Percentiles rank a stretch among this genome's conserved stretches.
Conservation (phyloP, 2,797 vertebrate species). For the Hemitrygon akajei region DNA sequence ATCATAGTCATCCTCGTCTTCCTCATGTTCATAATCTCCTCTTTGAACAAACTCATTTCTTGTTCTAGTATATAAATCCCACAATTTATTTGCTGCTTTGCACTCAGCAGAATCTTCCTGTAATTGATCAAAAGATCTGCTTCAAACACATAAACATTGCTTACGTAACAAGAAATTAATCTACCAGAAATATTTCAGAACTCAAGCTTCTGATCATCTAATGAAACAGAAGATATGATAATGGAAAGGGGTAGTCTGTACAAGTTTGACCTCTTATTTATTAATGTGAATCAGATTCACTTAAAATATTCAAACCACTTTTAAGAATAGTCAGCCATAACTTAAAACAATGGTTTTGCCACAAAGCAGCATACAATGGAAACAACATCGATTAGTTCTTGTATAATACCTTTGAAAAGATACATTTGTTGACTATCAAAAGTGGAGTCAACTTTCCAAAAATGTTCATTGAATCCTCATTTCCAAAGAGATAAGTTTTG, state of each 20-base stretch:
- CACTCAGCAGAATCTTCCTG: slow-evolving; percentile 88
- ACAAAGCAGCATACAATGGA: too few species aligned
- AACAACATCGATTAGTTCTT: too few species aligned
- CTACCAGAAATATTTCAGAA: not conserved
- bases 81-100: slow-evolving; percentile 91
- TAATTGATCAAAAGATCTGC: slow-evolving; percentile 38
- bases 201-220: not conserved
- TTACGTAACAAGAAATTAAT: not conserved
- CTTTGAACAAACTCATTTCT: slow-evolving; percentile 97
- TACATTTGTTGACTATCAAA: too few species aligned
- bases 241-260: not conserved
- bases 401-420: too few species aligned
- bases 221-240: too few species aligned
- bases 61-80: slow-evolving; percentile 93
- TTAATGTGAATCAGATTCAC: too few species aligned
- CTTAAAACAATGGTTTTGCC: too few species aligned
- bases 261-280: too few species aligned
- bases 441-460: not conserved
- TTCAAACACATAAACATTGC: not conserved
- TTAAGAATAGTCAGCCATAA: too few species aligned
- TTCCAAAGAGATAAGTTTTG: not conserved
- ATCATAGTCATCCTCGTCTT: slow-evolving; percentile 84
- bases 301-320: too few species aligned
- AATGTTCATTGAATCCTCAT: not conserved
- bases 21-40: slow-evolving; percentile 80